Evolutionary conservation across 2,888 invertebrate genomes (phyloP).

Genomic region (Nephrotoma guestfalica): DNA sequence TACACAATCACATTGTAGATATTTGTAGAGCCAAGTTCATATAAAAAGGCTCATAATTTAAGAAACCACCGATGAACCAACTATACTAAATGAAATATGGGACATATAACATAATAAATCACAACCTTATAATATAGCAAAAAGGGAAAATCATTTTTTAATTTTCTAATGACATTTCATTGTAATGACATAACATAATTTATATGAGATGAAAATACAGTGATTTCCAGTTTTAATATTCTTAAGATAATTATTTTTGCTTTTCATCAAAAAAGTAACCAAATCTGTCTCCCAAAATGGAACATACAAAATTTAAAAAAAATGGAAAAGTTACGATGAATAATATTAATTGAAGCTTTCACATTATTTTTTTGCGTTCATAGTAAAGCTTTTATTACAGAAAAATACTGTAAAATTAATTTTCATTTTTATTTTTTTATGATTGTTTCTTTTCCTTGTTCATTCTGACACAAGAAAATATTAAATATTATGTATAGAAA

Average conservation of each 20-base stretch:
- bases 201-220: not conserved
- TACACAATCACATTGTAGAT: not conserved
- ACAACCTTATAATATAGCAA: not conserved
- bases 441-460: not conserved
- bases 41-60: not conserved
- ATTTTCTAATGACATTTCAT: not conserved
- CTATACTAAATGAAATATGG: not conserved
- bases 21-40: not conserved
- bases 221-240: not conserved
- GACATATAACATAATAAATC: not conserved
- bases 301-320: not conserved
- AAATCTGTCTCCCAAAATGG: not conserved
- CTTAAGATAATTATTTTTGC: not conserved
- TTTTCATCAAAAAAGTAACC: not conserved
- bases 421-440: not conserved
- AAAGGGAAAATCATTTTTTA: not conserved
- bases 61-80: not conserved
- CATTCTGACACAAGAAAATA: not conserved
- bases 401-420: not conserved
- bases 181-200: not conserved
- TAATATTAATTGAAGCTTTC: not conserved
- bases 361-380: not conserved
- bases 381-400: not conserved
- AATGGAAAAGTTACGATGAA: not conserved
- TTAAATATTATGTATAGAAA: not conserved